Evolutionary conservation across 2,888 invertebrate species (phyloP), one percentile per base, ranked within the genome.

Genomic region (Taphrorychus bicolor): DNA sequence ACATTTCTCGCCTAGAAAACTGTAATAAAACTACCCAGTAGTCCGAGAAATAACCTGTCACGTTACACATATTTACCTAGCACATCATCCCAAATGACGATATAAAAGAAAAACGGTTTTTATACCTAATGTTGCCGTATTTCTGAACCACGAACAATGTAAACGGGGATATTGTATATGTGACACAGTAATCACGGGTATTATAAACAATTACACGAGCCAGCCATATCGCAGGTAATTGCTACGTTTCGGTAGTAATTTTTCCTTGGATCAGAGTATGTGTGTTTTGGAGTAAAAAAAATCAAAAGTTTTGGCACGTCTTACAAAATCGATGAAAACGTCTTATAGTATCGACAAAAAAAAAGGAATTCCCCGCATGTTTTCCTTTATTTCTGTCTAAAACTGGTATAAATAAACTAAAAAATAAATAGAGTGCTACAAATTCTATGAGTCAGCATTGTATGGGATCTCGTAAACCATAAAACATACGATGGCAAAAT

Each of bases 151-250:
- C 32, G 32, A 32, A 32, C 32, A 32, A 32, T 32, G 9, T 32
- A 32, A 32, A 32, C 32, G 32, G 32, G 9, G 3, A 11, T 11
- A 32, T 32, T 32, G 32, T 32, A 3, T n/a, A n/a, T 32, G 32
- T 17, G 45, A 45, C 45, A 45, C 11, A 45, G 17, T 17, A 45
- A 45, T 45, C 45, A 17, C 45, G 4, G 17, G 9, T 45, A 45
- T 45, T 45, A 45, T 45, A 45, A 45, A 45, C 45, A 45, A 45
- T 45, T 45, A 45, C 45, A 17, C 17, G 45, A 45, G 45, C 7
- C 45, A 45, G 16, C 17, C 45, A 32, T 32, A 32, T 32, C 32
- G 32, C 11, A 11, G 9, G 32, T 32, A 32, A 32, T 32, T 32
- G 32, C 32, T 32, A 32, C 32, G 32, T 32, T 32, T 32, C 32